Percentiles rank a stretch among this genome's conserved stretches.
These are phyloP conservation scores for Aproaerema taeniolella DNA, from an alignment of 2,888 invertebrate genomes.

Conservation along the genomic window DNA sequence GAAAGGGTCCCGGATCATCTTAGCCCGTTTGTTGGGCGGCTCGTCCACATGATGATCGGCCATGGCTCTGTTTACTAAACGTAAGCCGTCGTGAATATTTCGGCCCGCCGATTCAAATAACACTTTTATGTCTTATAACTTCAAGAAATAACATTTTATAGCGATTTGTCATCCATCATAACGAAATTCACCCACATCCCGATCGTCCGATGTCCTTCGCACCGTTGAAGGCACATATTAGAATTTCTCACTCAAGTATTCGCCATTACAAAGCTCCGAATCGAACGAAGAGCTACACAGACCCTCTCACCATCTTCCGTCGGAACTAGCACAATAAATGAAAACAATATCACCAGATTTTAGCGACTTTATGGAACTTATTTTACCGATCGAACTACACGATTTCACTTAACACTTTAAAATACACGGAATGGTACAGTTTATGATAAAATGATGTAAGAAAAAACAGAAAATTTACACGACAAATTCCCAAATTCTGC, in stretches of 20 bases:
- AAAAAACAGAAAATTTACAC: constrained; percentile 82
- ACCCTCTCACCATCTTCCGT: constrained; percentile 86
- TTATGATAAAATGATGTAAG: constrained; percentile 76
- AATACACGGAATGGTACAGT: constrained; percentile 78
- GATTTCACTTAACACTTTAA: constrained; percentile 77
- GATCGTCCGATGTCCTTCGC: constrained; percentile 83
- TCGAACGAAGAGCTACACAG: constrained; percentile 81
- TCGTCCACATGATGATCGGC: constrained; percentile 96
- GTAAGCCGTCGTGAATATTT: constrained; percentile 80
- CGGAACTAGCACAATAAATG: constrained; percentile 85
- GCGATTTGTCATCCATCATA: constrained; percentile 73
- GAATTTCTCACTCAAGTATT: constrained; percentile 84
- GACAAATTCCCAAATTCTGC: constrained; percentile 86
- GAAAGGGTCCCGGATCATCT: constrained; percentile 90
- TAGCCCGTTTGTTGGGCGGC: constrained; percentile 97
- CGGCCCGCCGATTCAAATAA: constrained; percentile 78
- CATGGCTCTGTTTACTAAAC: constrained; percentile 88
- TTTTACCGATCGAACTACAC: constrained; percentile 63
- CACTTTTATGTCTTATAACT: constrained; percentile 74
- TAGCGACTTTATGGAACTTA: constrained; percentile 66
- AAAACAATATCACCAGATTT: constrained; percentile 80
- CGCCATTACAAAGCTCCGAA: constrained; percentile 87
- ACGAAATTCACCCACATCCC: constrained; percentile 80
- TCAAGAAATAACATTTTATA: constrained; percentile 74
- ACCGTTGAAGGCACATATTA: constrained; percentile 88